phyloP scores from a whole-genome alignment of 2,797 vertebrate genomes.

The Propithecus deckenii region DNA sequence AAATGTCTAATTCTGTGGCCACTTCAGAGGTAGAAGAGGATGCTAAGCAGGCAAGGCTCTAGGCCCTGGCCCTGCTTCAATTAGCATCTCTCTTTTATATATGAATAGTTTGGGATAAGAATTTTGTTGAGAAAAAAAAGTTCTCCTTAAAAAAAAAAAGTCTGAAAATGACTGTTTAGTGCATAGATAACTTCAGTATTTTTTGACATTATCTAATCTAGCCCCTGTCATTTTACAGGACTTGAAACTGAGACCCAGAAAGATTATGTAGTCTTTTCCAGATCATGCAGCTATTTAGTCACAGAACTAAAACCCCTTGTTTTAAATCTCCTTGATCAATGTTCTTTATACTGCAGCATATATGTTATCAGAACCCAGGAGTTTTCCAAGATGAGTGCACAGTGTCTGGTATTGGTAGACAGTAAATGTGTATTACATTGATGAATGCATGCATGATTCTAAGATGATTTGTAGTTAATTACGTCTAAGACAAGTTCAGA shows the following conservation, averaged over 20 bases:
- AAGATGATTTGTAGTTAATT: background rate
- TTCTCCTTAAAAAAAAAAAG: background rate
- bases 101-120: background rate
- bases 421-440: background rate
- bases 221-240: background rate
- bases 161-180: background rate
- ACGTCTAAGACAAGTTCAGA: background rate
- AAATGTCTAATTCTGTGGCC: background rate
- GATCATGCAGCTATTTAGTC: background rate
- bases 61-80: background rate
- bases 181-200: background rate
- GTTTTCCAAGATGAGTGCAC: background rate
- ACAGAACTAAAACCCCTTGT: background rate
- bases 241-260: background rate
- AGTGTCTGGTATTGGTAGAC: background rate
- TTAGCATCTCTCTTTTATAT: background rate
- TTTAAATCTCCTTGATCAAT: background rate
- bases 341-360: background rate
- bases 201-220: background rate
- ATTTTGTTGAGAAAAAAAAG: background rate
- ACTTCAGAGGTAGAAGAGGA: background rate
- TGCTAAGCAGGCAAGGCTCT: background rate
- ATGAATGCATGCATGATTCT: background rate
- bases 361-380: background rate
- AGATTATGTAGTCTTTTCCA: background rate